A percentile compares a stretch with the other conserved stretches of the same genome.
Conservation (phyloP, 1,140 invertebrate genomes). For the Danaus melanippus region DNA sequence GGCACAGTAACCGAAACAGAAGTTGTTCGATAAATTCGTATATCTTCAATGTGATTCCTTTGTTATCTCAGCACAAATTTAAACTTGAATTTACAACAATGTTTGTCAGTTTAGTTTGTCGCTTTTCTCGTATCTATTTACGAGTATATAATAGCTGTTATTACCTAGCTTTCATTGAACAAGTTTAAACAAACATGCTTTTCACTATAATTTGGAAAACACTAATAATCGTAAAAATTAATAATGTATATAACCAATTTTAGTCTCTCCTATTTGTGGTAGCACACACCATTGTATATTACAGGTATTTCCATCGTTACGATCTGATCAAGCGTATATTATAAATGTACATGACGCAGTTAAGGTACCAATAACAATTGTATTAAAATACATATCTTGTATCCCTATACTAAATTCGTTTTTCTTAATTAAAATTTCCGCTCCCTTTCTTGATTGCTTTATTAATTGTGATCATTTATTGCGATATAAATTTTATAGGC, state of each 20-base stretch:
- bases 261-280: constrained; percentile 23
- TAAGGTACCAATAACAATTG: too few species aligned
- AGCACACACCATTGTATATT: constrained; percentile 20
- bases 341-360: too few species aligned
- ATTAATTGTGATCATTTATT: constrained; percentile 25
- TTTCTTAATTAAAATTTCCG: not conserved
- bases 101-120: too few species aligned
- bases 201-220: not conserved
- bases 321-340: constrained; percentile 19
- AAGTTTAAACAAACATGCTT: not conserved
- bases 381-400: too few species aligned
- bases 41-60: constrained; percentile 5
- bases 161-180: too few species aligned
- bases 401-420: too few species aligned
- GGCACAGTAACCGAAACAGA: constrained; percentile 45
- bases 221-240: constrained; percentile 16
- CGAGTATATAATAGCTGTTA: too few species aligned
- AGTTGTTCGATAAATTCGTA: constrained; percentile 32
- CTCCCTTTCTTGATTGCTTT: constrained; percentile 2
- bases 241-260: constrained; percentile 32
- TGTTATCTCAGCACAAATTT: constrained; percentile 1
- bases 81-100: too few species aligned
- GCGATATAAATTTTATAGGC: constrained; percentile 22
- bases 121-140: too few species aligned
- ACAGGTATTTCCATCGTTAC: constrained; percentile 13